phyloP scores from a whole-genome alignment of 92 coral and sea anemone species.

The Metridium senile region DNA sequence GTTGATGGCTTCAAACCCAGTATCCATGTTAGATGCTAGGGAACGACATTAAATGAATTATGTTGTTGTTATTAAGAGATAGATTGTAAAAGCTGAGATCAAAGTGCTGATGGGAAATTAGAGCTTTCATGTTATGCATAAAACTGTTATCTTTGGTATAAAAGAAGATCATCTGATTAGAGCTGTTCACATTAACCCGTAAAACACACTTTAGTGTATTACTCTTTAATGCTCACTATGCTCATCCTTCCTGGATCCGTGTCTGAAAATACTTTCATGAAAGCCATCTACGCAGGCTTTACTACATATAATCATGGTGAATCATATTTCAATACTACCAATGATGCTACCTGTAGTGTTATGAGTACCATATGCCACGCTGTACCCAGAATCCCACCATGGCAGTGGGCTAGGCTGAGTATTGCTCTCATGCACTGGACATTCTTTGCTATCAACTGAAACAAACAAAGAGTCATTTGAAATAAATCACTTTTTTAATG shows the following conservation, averaged over 20 bases:
- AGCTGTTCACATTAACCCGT: no score
- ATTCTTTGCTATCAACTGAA: constrained; percentile 90
- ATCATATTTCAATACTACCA: neutral
- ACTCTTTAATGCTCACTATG: no score
- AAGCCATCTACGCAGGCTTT: neutral
- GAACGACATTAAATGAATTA: neutral
- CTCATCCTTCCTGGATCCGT: no score
- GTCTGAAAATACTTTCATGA: no score
- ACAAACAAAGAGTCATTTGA: neutral
- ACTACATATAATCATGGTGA: neutral
- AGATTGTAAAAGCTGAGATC: no score
- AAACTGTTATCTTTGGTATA: no score
- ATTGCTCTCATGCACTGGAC: constrained; percentile 95
- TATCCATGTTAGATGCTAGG: constrained; percentile 98
- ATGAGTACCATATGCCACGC: constrained; percentile 98
- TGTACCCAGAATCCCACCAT: constrained; percentile 90
- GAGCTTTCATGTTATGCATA: no score
- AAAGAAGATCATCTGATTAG: no score
- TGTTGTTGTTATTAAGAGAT: no score
- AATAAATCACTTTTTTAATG: no score
- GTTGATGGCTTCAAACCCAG: constrained; percentile 90
- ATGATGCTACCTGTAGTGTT: constrained; percentile 77
- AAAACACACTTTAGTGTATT: no score
- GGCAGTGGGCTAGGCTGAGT: constrained; percentile 96
- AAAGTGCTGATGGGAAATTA: no score